Percentiles rank a stretch among this genome's conserved stretches.
phyloP scores from a whole-genome alignment of 1,140 invertebrate species.

The Cepaea nemoralis region DNA sequence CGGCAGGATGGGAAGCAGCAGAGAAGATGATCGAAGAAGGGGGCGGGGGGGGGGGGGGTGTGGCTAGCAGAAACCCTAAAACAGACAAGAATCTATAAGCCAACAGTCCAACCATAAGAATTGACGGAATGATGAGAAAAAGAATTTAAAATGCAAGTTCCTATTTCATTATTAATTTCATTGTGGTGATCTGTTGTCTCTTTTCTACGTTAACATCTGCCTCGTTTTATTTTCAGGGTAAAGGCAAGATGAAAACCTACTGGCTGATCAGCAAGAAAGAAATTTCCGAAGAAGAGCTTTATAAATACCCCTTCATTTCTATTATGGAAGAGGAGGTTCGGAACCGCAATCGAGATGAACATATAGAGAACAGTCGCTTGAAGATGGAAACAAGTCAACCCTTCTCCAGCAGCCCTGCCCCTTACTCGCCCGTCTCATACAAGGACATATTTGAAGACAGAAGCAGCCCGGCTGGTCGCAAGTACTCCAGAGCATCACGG shows the following conservation, averaged over 20 bases:
- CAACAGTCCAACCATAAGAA: too few relatives aligned
- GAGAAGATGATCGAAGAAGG: too few relatives aligned
- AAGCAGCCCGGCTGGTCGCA: background rate
- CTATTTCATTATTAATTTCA: too few relatives aligned
- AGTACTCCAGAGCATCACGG: background rate
- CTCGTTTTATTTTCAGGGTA: slow-evolving; percentile 61
- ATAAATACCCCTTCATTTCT: slow-evolving; percentile 53
- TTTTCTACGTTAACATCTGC: too few relatives aligned
- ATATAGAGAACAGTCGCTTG: background rate
- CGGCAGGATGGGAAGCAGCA: too few relatives aligned
- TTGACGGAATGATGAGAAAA: too few relatives aligned
- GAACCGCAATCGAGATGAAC: slow-evolving; percentile 37
- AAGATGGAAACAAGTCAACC: background rate
- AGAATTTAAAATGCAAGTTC: too few relatives aligned
- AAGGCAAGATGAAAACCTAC: slow-evolving; percentile 92
- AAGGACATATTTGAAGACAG: slow-evolving; percentile 49
- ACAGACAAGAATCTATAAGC: too few relatives aligned
- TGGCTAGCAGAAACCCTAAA: too few relatives aligned
- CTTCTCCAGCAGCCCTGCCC: slow-evolving; percentile 38
- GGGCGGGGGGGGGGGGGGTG: too few relatives aligned
- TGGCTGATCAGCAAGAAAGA: slow-evolving; percentile 69
- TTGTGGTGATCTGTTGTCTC: too few relatives aligned
- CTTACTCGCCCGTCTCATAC: slow-evolving; percentile 64
- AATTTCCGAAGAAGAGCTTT: slow-evolving; percentile 33
- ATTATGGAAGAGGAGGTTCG: slow-evolving; percentile 53